These are phyloP conservation scores for Acanthisitta chloris DNA, from an alignment of 2,113 vertebrate species.

Conservation along the genomic window DNA sequence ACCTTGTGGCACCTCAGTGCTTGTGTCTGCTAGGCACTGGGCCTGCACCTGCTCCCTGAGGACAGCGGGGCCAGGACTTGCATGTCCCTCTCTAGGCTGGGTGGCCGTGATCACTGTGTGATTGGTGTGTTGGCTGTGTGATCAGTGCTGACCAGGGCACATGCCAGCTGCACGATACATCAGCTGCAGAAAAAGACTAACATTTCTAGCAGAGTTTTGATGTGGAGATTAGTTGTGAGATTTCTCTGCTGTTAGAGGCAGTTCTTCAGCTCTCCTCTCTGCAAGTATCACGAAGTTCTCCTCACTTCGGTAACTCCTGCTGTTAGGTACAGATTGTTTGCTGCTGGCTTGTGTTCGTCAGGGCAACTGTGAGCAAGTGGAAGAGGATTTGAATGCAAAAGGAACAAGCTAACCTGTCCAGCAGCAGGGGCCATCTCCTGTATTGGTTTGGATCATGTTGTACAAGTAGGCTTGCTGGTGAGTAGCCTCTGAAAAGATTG, in stretches of 20 bases:
- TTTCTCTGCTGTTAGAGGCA: background rate
- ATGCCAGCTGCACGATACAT: background rate
- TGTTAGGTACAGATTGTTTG: rapidly evolving
- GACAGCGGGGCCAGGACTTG: too few relatives aligned
- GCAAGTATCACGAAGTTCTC: background rate
- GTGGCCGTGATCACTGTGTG: background rate
- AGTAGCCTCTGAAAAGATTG: background rate
- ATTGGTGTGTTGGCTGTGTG: background rate
- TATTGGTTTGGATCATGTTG: background rate
- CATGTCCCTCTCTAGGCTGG: background rate
- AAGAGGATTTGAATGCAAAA: background rate
- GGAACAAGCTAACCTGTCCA: background rate
- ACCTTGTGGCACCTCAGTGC: background rate
- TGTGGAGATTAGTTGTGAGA: background rate
- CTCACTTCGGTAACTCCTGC: background rate
- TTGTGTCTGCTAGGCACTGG: background rate
- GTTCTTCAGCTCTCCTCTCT: background rate
- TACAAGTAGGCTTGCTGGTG: background rate
- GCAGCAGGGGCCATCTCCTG: background rate
- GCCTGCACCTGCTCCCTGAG: background rate
- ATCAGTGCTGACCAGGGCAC: too few relatives aligned
- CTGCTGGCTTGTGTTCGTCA: background rate
- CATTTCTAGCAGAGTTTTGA: background rate
- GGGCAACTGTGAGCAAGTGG: background rate
- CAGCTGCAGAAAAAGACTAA: background rate